Evolutionary conservation across 1,140 invertebrate genomes (phyloP), one percentile per base, ranked within the genome.

Genomic region (Vollenhovia emeryi): DNA sequence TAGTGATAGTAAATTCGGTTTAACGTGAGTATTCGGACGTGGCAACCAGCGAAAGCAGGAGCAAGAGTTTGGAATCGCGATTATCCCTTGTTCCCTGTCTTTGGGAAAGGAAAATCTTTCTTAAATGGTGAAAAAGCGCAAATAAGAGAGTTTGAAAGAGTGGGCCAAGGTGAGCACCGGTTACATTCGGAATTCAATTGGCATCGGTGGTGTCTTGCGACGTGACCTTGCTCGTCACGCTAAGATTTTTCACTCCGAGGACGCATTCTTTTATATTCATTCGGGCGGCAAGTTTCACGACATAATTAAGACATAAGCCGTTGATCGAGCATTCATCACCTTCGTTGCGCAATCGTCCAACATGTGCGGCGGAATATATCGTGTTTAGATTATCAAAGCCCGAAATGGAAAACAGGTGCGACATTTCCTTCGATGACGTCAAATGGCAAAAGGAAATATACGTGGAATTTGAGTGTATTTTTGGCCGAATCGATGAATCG

Each of bases 331-430:
- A 30, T 62, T 21, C 11, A 21, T 36, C 62, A 69, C 24, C 45
- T 50, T 60, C 1, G 21, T 89, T 89, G 60, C 75, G 40, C 66
- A 88, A 88, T 55, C 48, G 11, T 36, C 13, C 2, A 50, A n/a
- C 62, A 71, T 73, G 71, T 69, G 84, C 33, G 87, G 24, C 13
- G 57, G 9, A 30, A 21, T 13, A 27, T 66, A 73, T 86, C 87
- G 84, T 86, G 87, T 89, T 88, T 89, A 55, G 76, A 89, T 88
- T 88, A 88, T 84, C 78, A 62, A 83, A 85, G 84, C 45, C 57
- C 64, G 66, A 57, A 79, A 89, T 88, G 73, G 78, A 88, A 86
- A 89, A 84, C 88, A 89, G 87, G 78, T 89, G 83, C 30, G 87
- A 66, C 50, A 73, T 82, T 52, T 62, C n/a, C n/a, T n/a, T n/a